A percentile compares a stretch with the other conserved stretches of the same genome.
phyloP scores from a whole-genome alignment of 2,113 vertebrate species.

The Plestiodon gilberti region DNA sequence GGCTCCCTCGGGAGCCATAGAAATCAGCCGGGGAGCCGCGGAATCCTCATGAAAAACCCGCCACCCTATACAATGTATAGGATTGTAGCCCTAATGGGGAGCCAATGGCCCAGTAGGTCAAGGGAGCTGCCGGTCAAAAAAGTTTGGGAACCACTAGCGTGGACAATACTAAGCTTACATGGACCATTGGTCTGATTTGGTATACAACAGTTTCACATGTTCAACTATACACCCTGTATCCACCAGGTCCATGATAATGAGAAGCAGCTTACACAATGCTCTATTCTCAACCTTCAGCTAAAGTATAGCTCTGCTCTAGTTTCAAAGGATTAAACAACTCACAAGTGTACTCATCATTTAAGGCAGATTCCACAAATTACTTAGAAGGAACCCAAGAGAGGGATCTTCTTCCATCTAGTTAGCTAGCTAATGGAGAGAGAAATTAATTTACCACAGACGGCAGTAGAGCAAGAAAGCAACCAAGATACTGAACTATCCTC shows the following conservation, averaged over 20 bases:
- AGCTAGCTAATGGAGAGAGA: background rate
- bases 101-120: no score
- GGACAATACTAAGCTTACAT: no score
- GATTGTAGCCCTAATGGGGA: no score
- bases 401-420: conserved; percentile 5
- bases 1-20: no score
- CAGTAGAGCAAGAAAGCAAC: background rate
- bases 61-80: no score
- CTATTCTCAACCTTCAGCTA: background rate
- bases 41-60: no score
- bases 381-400: conserved; percentile 10
- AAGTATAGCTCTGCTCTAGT: background rate
- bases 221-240: no score
- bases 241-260: background rate
- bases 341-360: background rate
- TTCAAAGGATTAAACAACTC: background rate
- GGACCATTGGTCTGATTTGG: no score
- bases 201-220: background rate
- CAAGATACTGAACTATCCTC: background rate
- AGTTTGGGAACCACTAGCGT: no score
- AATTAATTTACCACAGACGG: background rate
- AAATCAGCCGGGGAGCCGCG: no score
- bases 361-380: background rate
- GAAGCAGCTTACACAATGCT: background rate
- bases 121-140: no score